phyloP scores from a whole-genome alignment of 2,113 vertebrate genomes.

The Cyphomyrus discorhynchus region DNA sequence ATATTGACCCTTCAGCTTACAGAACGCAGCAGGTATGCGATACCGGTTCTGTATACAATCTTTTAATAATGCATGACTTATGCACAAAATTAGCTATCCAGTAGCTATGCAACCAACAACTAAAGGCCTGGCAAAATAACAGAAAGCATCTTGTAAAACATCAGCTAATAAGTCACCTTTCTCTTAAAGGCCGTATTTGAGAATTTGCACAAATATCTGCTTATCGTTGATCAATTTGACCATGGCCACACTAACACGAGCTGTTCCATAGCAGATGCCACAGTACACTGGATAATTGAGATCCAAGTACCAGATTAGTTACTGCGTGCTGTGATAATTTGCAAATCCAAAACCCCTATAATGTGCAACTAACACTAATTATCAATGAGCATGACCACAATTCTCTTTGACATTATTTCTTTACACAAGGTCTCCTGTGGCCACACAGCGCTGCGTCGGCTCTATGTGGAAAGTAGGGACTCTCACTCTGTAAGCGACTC shows the following conservation, averaged over 20 bases:
- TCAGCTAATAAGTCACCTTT: background rate
- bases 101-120: background rate
- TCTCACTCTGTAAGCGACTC: background rate
- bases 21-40: background rate
- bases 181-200: background rate
- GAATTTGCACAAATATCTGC: background rate
- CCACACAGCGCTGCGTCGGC: background rate
- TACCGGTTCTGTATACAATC: background rate
- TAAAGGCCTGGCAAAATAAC: background rate
- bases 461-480: background rate
- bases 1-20: background rate
- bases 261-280: background rate
- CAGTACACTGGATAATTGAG: background rate
- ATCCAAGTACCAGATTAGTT: background rate
- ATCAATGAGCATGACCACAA: background rate
- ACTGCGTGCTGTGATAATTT: background rate
- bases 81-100: background rate
- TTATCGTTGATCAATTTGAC: background rate
- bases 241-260: background rate
- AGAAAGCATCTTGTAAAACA: background rate
- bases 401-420: background rate
- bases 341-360: background rate
- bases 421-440: background rate
- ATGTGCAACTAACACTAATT: background rate
- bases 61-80: background rate